Conservation (phyloP, 2,888 invertebrate species). For the Synanthedon formicaeformis region DNA sequence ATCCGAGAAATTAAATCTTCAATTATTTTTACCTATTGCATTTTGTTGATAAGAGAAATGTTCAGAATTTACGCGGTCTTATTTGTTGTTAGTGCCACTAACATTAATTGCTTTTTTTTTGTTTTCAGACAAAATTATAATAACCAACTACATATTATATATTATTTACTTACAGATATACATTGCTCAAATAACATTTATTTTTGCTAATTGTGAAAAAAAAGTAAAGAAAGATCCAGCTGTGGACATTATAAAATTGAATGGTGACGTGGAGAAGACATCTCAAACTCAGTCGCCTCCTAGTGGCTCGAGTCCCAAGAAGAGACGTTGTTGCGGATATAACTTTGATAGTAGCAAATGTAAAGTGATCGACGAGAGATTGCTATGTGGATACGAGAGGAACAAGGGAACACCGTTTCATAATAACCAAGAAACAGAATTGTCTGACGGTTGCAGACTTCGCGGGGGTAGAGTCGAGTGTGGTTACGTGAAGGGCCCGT, state of each 20-base stretch:
- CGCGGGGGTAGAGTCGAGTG: slow-evolving; percentile 46
- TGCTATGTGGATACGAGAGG: slow-evolving; percentile 43
- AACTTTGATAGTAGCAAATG: slow-evolving; percentile 38
- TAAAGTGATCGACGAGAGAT: slow-evolving; percentile 33
- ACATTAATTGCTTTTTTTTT: too few relatives aligned
- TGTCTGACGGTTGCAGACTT: slow-evolving; percentile 37
- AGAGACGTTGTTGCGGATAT: slow-evolving; percentile 42
- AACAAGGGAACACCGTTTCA: slow-evolving; percentile 26
- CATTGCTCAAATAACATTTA: slow-evolving; percentile 8
- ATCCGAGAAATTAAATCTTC: too few relatives aligned
- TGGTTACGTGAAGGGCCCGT: slow-evolving; percentile 40
- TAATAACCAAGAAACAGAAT: slow-evolving; percentile 10
- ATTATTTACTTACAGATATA: slow-evolving; percentile 18
- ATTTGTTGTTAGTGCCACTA: not conserved
- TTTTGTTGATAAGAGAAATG: slow-evolving; percentile 39
- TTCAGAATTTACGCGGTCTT: slow-evolving; percentile 14
- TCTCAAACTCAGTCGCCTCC: not conserved
- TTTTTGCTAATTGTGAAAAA: slow-evolving; percentile 10
- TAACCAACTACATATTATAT: not conserved
- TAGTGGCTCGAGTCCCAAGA: not conserved
- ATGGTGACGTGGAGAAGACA: too few relatives aligned
- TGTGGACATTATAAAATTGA: too few relatives aligned
- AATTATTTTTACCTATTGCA: too few relatives aligned
- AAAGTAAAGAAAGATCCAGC: not conserved
- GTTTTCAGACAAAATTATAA: not conserved